phyloP scores from a whole-genome alignment of 2,113 vertebrate species.

The Sus scrofa region DNA sequence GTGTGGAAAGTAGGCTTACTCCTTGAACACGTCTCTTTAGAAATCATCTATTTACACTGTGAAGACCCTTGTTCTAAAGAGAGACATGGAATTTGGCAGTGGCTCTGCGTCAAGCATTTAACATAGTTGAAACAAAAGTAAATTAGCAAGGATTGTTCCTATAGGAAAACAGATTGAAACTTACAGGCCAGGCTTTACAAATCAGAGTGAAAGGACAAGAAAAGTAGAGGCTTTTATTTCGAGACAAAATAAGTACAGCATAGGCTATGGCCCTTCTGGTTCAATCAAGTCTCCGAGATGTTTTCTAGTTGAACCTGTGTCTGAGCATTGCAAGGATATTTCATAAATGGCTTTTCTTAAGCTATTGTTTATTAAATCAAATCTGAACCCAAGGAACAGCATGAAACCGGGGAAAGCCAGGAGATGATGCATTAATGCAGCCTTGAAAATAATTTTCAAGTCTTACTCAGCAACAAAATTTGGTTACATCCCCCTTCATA shows the following conservation, averaged over 20 bases:
- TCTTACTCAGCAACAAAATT: conserved; percentile 77
- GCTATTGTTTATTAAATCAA: conserved; percentile 73
- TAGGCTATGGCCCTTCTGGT: neutral
- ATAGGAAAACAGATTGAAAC: conserved; percentile 31
- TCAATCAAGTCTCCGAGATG: conserved; percentile 46
- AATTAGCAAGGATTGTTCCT: neutral
- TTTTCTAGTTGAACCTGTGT: conserved; percentile 38
- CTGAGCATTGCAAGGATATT: conserved; percentile 36
- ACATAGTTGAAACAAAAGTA: neutral
- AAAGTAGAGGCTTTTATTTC: conserved; percentile 24
- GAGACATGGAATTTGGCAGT: neutral
- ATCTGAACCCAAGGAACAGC: conserved; percentile 53
- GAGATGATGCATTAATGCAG: conserved; percentile 64
- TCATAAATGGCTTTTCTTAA: conserved; percentile 66
- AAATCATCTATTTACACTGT: neutral
- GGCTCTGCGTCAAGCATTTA: neutral
- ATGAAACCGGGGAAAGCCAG: neutral
- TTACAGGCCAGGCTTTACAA: neutral
- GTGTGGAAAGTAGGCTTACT: neutral
- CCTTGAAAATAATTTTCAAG: conserved; percentile 75
- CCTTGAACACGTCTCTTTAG: neutral
- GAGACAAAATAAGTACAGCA: neutral
- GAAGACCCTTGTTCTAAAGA: neutral
- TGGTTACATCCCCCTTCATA: conserved; percentile 63
- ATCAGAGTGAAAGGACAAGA: neutral